Base-by-base conservation (phyloP, 2,888 invertebrate genomes). In the Macroteleia sp. region DNA sequence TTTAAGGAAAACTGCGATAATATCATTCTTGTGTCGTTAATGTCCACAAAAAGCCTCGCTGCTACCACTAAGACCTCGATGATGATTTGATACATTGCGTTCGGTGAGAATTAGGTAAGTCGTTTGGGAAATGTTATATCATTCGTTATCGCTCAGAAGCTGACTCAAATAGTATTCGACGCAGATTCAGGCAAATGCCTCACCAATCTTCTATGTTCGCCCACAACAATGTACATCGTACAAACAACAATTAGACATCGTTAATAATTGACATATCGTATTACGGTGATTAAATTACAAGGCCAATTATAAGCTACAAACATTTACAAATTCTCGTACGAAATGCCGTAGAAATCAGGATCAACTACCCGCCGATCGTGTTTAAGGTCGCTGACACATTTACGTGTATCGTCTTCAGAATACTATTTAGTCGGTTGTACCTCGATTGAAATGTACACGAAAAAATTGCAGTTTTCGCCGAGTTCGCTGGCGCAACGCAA, bases 51-150 rank as follows among this genome's bases (percentile, higher is more conserved):
- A 78, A 80, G 57, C 67, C 61, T 62, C 59, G 59, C 54, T 42
- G 48, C 73, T 56, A 75, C 46, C 75, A 69, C 71, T 75, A 80
- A 66, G 80, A 80, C 77, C 79, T 77, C 82, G 78, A 78, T 77
- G 80, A 82, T 82, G 82, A 80, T 83, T 83, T 74, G 46, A 80
- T 86, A 83, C 80, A 80, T 82, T 83, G 82, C 82, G 78, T 80
- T 82, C 77, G 71, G 81, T 85, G 81, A 82, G 80, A 81, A 80
- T 84, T 78, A 80, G n/a, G 77, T 85, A 78, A 80, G 78, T 85
- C 70, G 78, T 48, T 52, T 79, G 78, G 81, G 82, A 76, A 82
- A 83, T 80, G 8, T 10, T n/a, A n/a, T n/a, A n/a, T 34, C 30
- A 1, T 30, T 34, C 20, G 10, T 54, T 42, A 54, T 76, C 69